Evolutionary conservation across 37 sponge, comb jelly and placozoan genomes (phyloP), one percentile per base, ranked within the genome.

Genomic region (Hormiphora californensis): DNA sequence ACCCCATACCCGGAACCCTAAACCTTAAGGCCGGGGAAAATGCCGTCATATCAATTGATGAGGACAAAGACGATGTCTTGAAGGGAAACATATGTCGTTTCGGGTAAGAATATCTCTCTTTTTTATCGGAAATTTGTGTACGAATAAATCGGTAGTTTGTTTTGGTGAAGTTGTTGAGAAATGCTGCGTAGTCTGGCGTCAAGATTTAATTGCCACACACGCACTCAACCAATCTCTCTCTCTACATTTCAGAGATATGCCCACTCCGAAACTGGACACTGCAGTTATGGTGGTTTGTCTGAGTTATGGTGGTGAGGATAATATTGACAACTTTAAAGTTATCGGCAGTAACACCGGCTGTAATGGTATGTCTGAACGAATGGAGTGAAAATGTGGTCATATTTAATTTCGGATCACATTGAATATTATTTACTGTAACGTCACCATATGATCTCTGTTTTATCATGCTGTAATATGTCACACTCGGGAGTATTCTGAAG

Each of bases 41-140:
- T 73, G 81, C 81, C n/a, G 81, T 46, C 5, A 73, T 73, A 8
- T 41, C 43, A 21, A 36, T 73, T 33, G 81, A 73, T 73, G 81
- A 73, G 19, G 59, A 57, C 23, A 23, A 28, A 4, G n/a, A n/a
- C n/a, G 43, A 41, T 40, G 9, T 73, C n/a, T 40, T 73, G 17
- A 5, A 11, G 43, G 81, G 81, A 21, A 27, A 43, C 21, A 36
- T 73, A 7, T 73, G 81, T 28, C 59, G 25, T 57, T 57, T 28
- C 25, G 59, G 59, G 59, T 57, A 19, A 12, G 59, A 28, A 19
- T 12, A 28, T 23, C 11, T 46, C 12, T 8, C 51, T 12, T 17
- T 46, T 46, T 46, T 46, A 17, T 17, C 8, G 12, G 8, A 17
- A 12, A 46, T 17, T 46, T 46, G 51, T 17, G 8, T 12, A 46